These are phyloP conservation scores for Nothocercus nigrocapillus DNA, from an alignment of 2,113 vertebrate genomes.

Conservation along the genomic window DNA sequence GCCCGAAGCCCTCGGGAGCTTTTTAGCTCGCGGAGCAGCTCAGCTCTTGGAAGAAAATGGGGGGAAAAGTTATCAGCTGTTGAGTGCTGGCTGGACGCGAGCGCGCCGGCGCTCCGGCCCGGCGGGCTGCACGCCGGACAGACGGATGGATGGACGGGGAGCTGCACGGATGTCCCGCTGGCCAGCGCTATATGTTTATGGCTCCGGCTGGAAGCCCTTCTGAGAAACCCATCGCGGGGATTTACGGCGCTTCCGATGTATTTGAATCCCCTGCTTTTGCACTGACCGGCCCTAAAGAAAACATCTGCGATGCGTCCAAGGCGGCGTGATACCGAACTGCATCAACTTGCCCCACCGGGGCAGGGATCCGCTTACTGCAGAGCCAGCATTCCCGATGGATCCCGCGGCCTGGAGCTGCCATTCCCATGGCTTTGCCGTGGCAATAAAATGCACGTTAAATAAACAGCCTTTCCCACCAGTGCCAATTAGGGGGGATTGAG, in stretches of 20 bases:
- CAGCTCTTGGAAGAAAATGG: neutral
- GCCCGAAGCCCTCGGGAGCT: neutral
- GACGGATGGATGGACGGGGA: neutral
- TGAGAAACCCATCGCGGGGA: conserved; percentile 29
- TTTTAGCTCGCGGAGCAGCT: conserved; percentile 10
- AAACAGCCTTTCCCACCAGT: neutral
- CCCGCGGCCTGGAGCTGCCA: neutral
- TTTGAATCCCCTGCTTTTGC: neutral
- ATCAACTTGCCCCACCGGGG: neutral
- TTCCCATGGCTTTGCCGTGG: neutral
- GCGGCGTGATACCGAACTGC: neutral
- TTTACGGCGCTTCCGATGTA: conserved; percentile 16
- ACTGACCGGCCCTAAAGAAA: neutral
- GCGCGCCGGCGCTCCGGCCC: neutral
- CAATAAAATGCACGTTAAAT: neutral
- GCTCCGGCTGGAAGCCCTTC: conserved; percentile 41
- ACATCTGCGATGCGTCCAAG: conserved; percentile 9
- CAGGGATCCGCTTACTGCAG: neutral
- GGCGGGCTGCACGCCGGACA: neutral
- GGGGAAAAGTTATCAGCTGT: conserved; percentile 1
- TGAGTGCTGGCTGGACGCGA: conserved; percentile 27
- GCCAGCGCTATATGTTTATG: conserved; percentile 32
- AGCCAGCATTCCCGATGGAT: fast-evolving
- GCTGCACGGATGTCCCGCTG: conserved; percentile 34
- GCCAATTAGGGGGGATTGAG: neutral